These are phyloP conservation scores for Pilophorus perplexus DNA, from an alignment of 2,888 invertebrate species.

Conservation along the genomic window DNA sequence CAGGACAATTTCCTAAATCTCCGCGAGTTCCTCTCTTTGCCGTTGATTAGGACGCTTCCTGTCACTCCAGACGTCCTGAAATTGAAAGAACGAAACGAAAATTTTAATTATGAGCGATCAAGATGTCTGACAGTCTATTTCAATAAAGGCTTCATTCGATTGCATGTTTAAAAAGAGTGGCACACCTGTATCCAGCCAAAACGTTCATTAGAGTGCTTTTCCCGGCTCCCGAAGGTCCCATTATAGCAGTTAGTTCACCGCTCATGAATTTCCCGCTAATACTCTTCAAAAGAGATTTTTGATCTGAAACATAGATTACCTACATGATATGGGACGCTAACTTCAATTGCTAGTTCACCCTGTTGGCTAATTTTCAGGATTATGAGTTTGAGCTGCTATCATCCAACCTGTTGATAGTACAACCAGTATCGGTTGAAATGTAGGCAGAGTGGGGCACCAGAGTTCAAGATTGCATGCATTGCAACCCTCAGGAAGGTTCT, in stretches of 20 bases:
- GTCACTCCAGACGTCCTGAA: conserved; percentile 76
- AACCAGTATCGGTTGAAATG: no score
- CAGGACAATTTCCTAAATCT: conserved; percentile 90
- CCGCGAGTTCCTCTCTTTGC: conserved; percentile 79
- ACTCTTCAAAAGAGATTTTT: conserved; percentile 82
- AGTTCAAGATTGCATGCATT: no score
- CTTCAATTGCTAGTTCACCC: no score
- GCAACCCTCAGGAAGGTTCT: no score
- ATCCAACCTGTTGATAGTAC: no score
- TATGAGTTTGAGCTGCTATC: no score
- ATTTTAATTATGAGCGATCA: no score
- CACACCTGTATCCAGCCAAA: conserved; percentile 56
- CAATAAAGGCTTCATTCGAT: no score
- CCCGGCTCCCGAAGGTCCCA: conserved; percentile 87
- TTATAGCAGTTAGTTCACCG: conserved; percentile 91
- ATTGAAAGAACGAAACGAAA: background rate
- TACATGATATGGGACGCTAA: background rate
- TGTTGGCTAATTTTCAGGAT: no score
- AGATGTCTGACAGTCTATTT: no score
- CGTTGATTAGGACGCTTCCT: conserved; percentile 84
- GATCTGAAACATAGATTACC: conserved; percentile 54
- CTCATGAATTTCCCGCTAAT: conserved; percentile 85
- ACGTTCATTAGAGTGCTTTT: conserved; percentile 55
- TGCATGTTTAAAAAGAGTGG: no score
- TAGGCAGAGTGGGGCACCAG: no score